Base-by-base conservation (phyloP, 2,797 vertebrate genomes). In the Caiman crocodilus region DNA sequence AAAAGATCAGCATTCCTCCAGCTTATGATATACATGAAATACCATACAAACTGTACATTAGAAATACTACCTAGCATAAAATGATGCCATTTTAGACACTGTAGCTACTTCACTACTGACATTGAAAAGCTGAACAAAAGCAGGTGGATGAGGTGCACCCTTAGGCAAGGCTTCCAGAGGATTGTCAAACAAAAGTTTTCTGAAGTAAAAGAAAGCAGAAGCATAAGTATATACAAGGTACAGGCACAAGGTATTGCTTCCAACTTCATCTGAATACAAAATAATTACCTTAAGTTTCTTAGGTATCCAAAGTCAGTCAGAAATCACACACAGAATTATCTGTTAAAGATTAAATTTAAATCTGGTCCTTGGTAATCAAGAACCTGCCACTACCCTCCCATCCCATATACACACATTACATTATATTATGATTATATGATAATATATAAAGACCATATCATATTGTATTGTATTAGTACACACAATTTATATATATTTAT, bases 141-240 rank as follows among this genome's bases (percentile, higher is more conserved):
- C 86, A 76, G 90, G 92, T 56, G 87, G 84, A 64, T 95, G 90
- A 92, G 84, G 91, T 69, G 92, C 67, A 13, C 73, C 79, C 83
- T 84, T 94, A 81, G 57, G 89, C 21, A 93, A 82, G 63, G 94
- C 85, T 93, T 97, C 96, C 94, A 96, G 92, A 93, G 87, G 94
- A 92, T 94, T 96, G 84, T 96, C 89, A 96, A 95, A 95, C 63
- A 94, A 83, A 94, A 91, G 64, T 88, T 94, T 94, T 93, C 90
- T 93, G 75, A 94, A 93, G 85, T 69, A 87, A 69, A 82, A 92
- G 60, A 82, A 80, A 94, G 83, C 79, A 88, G 65, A 95, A 89
- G 82, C 55, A 84, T 76, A 96, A 96, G 82, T 6, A 73, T 50
- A 50, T 50, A 50, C 42, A 50, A 50, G 42, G 42, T 50, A 50